Base-by-base conservation (phyloP, 2,888 invertebrate species). In the Sipha maydis region DNA sequence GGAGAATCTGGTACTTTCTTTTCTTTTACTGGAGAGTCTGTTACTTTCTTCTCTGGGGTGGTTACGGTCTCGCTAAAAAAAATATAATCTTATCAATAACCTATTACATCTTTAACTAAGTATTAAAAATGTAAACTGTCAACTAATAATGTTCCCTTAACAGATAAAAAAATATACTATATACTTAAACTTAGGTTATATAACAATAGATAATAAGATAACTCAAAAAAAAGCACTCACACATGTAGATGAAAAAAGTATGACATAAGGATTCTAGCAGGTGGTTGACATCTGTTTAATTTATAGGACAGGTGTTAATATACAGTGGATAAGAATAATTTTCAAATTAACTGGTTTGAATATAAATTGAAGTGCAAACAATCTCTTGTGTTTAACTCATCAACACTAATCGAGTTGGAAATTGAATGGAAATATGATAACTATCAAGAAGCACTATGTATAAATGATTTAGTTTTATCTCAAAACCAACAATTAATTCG, bases 11-110 rank as follows among this genome's bases (percentile, higher is more conserved):
- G 88, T 14, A 88, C 80, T 41, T 88, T 88, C 34, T 88, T 88
- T 3, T 88, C 88, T 25, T 88, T 88, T 0, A 75, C 80, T 48
- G 88, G 88, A 1, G 88, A 88, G n/a, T 88, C 88, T 0, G 67
- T 82, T 28, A 88, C 88, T 82, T 88, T 88, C 75, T 88, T 88
- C 48, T 88, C 88, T 67, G 88, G 88, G 75, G 88, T 80, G 31
- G 38, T 56, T 54, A 80, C 21, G 41, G 80, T 76, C 82, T 82
- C 88, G 61, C 88, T 88, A 82, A 73, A 38, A 73, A 38, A 21
- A 14, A 78, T 54, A 31, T 0, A 34, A 28, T 0, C 21, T 8
- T 34, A 38, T 25, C 7, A 75, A 34, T 3, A 8, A 75, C 21
- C 19, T 21, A 38, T 19, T 31, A 75, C 19, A 75, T 21, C 34